Base-by-base conservation (phyloP, 37 sponge, comb jelly and placozoan genomes). In the Ephydatia muelleri region DNA sequence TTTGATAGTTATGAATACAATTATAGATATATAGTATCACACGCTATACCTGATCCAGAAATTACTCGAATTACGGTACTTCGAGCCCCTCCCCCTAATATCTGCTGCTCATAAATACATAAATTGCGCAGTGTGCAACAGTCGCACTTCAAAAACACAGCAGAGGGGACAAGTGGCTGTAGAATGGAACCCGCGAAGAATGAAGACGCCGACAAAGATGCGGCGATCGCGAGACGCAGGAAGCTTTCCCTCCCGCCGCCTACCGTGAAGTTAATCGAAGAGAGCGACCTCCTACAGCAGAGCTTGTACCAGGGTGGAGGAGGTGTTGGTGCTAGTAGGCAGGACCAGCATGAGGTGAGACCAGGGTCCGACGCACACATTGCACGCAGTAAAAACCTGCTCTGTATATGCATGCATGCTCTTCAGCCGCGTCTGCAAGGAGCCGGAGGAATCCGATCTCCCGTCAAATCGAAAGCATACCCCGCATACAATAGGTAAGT, bases 241-340 rank as follows among this genome's bases (percentile, higher is more conserved):
- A 73, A 73, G 30, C 48, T 67, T 6, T 72, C 67, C 77, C 19
- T 30, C 29, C 76, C 87, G 3, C 81, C 88, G 25, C 77, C 82
- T n/a, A 48, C 68, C n/a, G 64, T 76, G 49, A 73, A 79, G 30
- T 70, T 87, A 1, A 71, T 87, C 28, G 88, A 87, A 5, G 76
- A 75, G 34, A 69, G 77, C 25, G 88, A 87, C 34, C 43, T 38
- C 74, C 1, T 73, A 5, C 85, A 85, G 68, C 25, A 77, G 31
- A 70, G 19, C 26, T 2, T 85, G 69, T 37, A 27, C 25, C 70
- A 29, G 30, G 72, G 47, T 43, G 47, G 6, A 43, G 47, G 47
- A 8, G 47, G 4, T n/a, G n/a, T n/a, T n/a, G n/a, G n/a, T n/a
- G n/a, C n/a, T n/a, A n/a, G n/a, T 43, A 43, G 47, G 8, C 47